phyloP scores from a whole-genome alignment of 2,797 vertebrate species.

The Centroberyx gerrardi region DNA sequence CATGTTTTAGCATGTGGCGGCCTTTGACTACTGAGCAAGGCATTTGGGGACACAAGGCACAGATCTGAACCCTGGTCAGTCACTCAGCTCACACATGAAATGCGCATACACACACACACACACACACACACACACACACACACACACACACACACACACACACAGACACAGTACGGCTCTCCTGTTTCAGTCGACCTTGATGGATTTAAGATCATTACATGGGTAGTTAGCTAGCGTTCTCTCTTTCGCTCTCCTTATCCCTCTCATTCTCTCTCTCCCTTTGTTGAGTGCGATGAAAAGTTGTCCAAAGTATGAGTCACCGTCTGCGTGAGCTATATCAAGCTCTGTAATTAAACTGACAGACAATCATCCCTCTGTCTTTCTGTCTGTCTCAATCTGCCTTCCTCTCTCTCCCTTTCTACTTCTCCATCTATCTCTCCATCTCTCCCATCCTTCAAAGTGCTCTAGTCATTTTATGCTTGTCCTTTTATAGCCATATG shows the following conservation, averaged over 20 bases:
- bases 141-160: no score
- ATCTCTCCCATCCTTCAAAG: constrained; percentile 9
- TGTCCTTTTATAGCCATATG: neutral
- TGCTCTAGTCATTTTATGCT: neutral
- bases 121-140: no score
- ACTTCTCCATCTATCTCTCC: neutral
- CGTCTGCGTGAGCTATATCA: constrained; percentile 15
- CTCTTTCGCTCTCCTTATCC: neutral
- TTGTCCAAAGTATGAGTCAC: constrained; percentile 6
- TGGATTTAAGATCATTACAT: no score
- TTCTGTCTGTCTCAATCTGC: neutral
- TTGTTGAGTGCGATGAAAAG: constrained; percentile 4
- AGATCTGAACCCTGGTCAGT: no score
- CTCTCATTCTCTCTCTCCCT: neutral
- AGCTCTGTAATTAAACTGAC: neutral
- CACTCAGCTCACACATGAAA: no score
- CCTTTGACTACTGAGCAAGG: no score
- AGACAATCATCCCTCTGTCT: neutral
- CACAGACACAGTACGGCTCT: no score
- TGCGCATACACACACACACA: no score
- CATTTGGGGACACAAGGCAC: no score
- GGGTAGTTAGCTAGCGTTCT: neutral
- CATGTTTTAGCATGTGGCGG: no score
- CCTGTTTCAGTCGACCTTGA: no score
- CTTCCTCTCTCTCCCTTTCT: no score